phyloP scores from a whole-genome alignment of 2,888 invertebrate genomes.

The Apodemia mormo region DNA sequence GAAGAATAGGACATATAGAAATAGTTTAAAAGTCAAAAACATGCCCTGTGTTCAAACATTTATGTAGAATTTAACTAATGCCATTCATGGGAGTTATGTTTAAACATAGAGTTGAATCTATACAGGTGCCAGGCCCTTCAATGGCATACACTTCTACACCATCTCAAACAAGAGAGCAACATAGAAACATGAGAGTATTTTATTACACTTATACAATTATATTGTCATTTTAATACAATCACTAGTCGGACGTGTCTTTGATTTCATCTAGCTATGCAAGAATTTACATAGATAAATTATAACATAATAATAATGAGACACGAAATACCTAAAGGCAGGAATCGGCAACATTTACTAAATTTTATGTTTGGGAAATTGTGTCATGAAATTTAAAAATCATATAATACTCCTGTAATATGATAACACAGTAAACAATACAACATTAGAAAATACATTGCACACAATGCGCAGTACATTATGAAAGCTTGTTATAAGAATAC shows the following conservation, averaged over 20 bases:
- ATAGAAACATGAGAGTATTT: background rate
- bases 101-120: background rate
- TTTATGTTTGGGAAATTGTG: too few relatives aligned
- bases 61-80: too few relatives aligned
- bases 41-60: too few relatives aligned
- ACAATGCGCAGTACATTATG: too few relatives aligned
- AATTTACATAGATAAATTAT: constrained; percentile 1
- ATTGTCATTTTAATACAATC: constrained; percentile 69
- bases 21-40: too few relatives aligned
- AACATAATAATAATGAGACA: background rate
- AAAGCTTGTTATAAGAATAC: too few relatives aligned
- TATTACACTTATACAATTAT: constrained; percentile 51
- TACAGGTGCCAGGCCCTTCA: background rate
- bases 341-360: background rate
- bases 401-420: too few relatives aligned
- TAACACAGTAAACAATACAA: too few relatives aligned
- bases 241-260: constrained; percentile 72
- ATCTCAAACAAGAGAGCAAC: background rate
- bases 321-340: background rate
- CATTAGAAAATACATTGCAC: too few relatives aligned
- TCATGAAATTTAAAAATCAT: too few relatives aligned
- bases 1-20: too few relatives aligned
- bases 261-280: constrained; percentile 65
- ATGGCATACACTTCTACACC: background rate
- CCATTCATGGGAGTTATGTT: too few relatives aligned